Base-by-base conservation (phyloP, 2,888 invertebrate genomes). In the Reticulitermes lucifugus region DNA sequence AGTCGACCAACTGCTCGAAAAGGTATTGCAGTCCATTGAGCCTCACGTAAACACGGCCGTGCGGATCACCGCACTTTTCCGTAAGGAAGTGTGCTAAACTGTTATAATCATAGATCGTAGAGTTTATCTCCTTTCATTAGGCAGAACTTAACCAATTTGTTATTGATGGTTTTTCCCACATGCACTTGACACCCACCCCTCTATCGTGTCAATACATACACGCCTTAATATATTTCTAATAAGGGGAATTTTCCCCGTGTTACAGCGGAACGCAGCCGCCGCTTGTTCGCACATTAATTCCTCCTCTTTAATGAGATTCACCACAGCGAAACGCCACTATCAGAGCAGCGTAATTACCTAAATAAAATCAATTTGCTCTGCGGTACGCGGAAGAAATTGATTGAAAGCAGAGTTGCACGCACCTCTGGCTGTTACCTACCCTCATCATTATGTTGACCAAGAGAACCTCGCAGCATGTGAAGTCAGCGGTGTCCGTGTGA, bases 311-410 rank as follows among this genome's bases (percentile, higher is more conserved):
- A 65, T 65, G 65, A 65, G 65, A 65, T 65, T 65, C 65, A 25
- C 65, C 65, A 6, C 65, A 65, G 65, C n/a, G 65, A n/a, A 25
- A n/a, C 65, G 65, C 65, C 65, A 65, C 65, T 65, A 25, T 65
- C 65, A n/a, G 25, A 65, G 65, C 65, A n/a, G 25, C 65, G 65
- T 65, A 65, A 65, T 65, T 65, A n/a, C 65, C 65, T 65, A 65
- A 65, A 65, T 65, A 65, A 65, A 65, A 65, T 65, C 65, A 65
- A 65, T 65, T 65, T 65, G 65, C 65, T 1, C 6, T 65, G 65
- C 65, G 65, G 65, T 25, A n/a, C 25, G 65, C 65, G 65, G 65
- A 65, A 65, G 65, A 65, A 65, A n/a, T 25, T 65, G 65, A 65
- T n/a, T 65, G 65, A 65, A 14, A 65, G 65, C 65, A n/a, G 6